These are phyloP conservation scores for Cheirogaleus medius DNA, from an alignment of 2,113 vertebrate genomes.

Conservation along the genomic window DNA sequence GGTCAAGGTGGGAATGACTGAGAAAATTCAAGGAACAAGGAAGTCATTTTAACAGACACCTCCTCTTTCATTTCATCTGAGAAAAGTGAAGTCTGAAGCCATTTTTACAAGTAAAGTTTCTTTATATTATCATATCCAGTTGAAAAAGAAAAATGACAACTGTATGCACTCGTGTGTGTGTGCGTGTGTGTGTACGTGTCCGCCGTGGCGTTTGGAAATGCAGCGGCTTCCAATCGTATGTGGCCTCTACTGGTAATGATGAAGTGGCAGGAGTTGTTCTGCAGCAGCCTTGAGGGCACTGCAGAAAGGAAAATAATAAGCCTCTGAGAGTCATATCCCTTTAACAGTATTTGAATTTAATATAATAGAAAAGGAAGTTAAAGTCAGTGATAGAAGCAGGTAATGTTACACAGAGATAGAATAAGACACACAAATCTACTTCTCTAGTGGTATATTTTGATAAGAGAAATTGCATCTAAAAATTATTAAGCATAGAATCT, in stretches of 20 bases:
- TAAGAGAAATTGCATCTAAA: neutral
- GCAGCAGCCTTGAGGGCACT: constrained; percentile 39
- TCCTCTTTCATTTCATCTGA: constrained; percentile 21
- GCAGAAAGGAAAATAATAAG: constrained; percentile 53
- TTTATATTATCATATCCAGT: neutral
- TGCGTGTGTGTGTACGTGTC: neutral
- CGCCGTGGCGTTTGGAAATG: neutral
- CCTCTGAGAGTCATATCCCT: neutral
- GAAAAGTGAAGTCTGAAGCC: constrained; percentile 25
- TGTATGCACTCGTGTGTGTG: neutral
- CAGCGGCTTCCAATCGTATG: neutral
- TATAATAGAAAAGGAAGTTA: constrained; percentile 25
- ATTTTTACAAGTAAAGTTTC: neutral
- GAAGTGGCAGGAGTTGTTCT: neutral
- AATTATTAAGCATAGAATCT: neutral
- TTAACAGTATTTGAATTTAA: constrained; percentile 48
- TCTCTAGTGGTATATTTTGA: neutral
- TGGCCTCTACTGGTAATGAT: neutral
- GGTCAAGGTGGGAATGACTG: constrained; percentile 20
- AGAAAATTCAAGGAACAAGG: neutral
- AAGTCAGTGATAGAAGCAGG: neutral
- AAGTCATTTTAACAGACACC: neutral
- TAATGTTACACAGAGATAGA: neutral
- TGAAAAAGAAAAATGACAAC: neutral
- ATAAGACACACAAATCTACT: neutral